Base-by-base conservation (phyloP, 2,113 vertebrate genomes). In the Rhinopomastus cyanomelas region DNA sequence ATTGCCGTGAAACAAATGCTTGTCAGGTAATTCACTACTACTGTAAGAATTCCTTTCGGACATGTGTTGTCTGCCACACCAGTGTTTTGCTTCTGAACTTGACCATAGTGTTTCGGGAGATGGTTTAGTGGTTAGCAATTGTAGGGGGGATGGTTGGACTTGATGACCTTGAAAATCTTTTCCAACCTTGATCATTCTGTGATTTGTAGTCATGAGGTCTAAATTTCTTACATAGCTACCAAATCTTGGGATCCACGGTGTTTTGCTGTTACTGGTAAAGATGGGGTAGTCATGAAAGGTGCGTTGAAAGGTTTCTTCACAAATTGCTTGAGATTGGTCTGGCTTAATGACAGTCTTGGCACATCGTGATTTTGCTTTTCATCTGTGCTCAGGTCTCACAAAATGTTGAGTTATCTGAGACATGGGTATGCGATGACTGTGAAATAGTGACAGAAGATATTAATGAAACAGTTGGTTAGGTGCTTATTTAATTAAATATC, bases 321-420 rank as follows among this genome's bases (percentile, higher is more conserved):
- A 32, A 1, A 14, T 85, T 91, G 55, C 76, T 72, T 90, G 44
- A 81, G 51, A 65, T 37, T 60, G 26, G 23, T 4, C 26, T 44
- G 11, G 20, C 48, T 46, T 67, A 76, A 26, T 29, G 48, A 14
- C 42, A 52, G 15, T 46, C 25, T 7, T 75, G 16, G 42, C 22
- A 64, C 20, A 37, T 64, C 26, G 37, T 7, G 57, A 46, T 39
- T 52, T 73, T 64, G 20, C 4, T 5, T 69, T 78, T 81, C 25
- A 26, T 49, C 68, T 67, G 4, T 46, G 8, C 42, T 74, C 53
- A 46, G 27, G 60, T 72, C 30, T 34, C 62, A 52, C 76, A 59
- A 94, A 90, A 46, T 44, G 56, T 74, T 74, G 67, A 71, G 56
- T 94, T 93, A 56, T 86, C 62, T 81, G 61, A 80, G 67, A 25